A percentile compares a stretch with the other conserved stretches of the same genome.
Evolutionary conservation across 2,888 invertebrate species (phyloP).

Genomic region (Diaprepes abbreviatus): DNA sequence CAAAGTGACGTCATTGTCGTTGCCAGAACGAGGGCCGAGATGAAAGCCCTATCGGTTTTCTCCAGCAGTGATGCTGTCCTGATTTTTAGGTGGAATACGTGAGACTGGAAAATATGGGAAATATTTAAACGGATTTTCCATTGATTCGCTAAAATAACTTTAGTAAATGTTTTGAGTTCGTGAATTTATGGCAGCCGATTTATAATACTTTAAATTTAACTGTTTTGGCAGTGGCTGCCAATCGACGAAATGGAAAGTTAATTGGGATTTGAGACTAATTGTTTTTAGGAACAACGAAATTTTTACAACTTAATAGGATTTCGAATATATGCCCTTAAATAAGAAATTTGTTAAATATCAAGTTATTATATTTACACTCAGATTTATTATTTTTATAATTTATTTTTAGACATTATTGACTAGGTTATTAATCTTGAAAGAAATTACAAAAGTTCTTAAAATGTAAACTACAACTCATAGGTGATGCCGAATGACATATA

Average conservation of each 20-base stretch:
- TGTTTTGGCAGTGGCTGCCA: too few species aligned
- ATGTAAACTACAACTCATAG: neutral
- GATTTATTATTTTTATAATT: neutral
- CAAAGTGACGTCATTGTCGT: constrained; percentile 44
- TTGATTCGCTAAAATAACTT: constrained; percentile 7
- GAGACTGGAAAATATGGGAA: neutral
- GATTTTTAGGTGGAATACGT: constrained; percentile 4
- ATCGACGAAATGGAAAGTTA: too few species aligned
- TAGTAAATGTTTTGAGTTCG: neutral
- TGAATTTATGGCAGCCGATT: neutral
- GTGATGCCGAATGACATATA: neutral
- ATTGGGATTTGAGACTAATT: too few species aligned
- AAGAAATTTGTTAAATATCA: too few species aligned
- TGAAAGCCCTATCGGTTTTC: neutral
- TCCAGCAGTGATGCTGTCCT: neutral
- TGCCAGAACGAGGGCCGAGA: constrained; percentile 28
- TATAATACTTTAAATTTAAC: constrained; percentile 11
- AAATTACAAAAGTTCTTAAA: neutral
- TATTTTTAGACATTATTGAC: neutral
- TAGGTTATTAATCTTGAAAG: neutral
- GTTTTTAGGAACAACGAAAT: too few species aligned
- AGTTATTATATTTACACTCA: too few species aligned
- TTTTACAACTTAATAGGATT: too few species aligned
- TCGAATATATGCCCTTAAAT: too few species aligned
- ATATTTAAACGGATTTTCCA: neutral